Base-by-base conservation (phyloP, 2,113 vertebrate genomes). In the Callospermophilus lateralis region DNA sequence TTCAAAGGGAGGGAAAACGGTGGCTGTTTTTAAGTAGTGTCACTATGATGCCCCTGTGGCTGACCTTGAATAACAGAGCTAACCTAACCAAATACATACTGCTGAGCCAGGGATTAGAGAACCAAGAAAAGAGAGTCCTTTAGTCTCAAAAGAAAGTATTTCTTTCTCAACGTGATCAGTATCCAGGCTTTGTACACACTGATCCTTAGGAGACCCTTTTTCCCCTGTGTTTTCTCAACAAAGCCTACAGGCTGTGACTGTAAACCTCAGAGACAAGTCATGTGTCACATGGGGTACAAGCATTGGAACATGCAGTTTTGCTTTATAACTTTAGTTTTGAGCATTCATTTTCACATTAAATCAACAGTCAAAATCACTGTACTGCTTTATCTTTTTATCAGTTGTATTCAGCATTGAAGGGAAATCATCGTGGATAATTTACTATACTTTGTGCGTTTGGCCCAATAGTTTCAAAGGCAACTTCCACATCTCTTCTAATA, bases 321-420 rank as follows among this genome's bases (percentile, higher is more conserved):
- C 39, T 19, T 76, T 73, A 8, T 67, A 78, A 74, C 89, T 68
- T 74, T 83, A 83, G 67, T 77, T 39, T 53, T 78, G 42, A 32
- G 53, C 45, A 34, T 78, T 95, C 85, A 24, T 20, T 80, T 39
- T 72, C 8, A 42, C 78, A 84, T 76, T 91, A 79, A 93, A 51
- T 86, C 63, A 74, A 58, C 45, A 93, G 79, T 28, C 34, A 72
- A 78, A 83, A 85, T 73, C 51, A 94, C 72, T 67, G 13, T 65
- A 53, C 30, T 12, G 26, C 39, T 90, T 94, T 78, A 81, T 92
- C 12, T 90, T 96, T 53, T 84, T 72, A 91, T 93, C 88, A 85
- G 20, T 4, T 77, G 2, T 83, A 88, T 90, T 90, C 39, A 85
- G 26, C 58, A 89, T 53, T 22, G 88, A 89, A 84, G 42, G 67